Conservation (phyloP, 2,797 vertebrate genomes). For the Erithacus rubecula region DNA sequence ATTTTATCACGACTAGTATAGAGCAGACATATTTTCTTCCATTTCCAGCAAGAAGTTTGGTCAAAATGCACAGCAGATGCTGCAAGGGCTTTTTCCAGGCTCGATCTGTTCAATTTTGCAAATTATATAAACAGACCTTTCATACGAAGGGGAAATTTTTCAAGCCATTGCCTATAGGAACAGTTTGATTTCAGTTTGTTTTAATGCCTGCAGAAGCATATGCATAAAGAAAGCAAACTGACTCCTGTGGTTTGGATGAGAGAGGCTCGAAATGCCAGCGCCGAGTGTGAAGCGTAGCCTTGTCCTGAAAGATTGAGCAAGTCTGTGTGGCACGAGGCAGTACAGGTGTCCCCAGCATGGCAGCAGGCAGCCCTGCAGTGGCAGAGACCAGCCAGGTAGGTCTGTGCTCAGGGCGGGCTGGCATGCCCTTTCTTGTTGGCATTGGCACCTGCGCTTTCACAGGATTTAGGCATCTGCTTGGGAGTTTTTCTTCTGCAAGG, state of each 20-base stretch:
- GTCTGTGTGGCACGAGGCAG: not conserved
- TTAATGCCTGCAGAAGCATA: conserved; percentile 31
- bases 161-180: conserved; percentile 44
- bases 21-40: not conserved
- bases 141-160: conserved; percentile 12
- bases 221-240: conserved; percentile 47
- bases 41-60: not conserved
- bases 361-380: not conserved
- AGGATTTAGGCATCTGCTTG: not conserved
- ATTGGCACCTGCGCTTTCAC: conserved; percentile 4
- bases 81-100: not conserved
- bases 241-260: conserved; percentile 54
- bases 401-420: conserved; percentile 23
- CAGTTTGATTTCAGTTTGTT: conserved; percentile 54
- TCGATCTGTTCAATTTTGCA: not conserved
- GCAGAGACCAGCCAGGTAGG: not conserved
- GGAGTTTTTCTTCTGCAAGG: conserved; percentile 4
- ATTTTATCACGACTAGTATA: not conserved
- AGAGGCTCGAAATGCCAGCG: not conserved
- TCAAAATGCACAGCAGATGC: not conserved
- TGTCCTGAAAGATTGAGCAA: conserved; percentile 13
- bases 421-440: conserved; percentile 41
- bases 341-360: not conserved
- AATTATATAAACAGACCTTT: conserved; percentile 38
- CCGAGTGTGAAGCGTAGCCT: conserved; percentile 13